Evolutionary conservation across 2,797 vertebrate species (phyloP), one percentile per base, ranked within the genome.

Genomic region (Diglossa cyanea): DNA sequence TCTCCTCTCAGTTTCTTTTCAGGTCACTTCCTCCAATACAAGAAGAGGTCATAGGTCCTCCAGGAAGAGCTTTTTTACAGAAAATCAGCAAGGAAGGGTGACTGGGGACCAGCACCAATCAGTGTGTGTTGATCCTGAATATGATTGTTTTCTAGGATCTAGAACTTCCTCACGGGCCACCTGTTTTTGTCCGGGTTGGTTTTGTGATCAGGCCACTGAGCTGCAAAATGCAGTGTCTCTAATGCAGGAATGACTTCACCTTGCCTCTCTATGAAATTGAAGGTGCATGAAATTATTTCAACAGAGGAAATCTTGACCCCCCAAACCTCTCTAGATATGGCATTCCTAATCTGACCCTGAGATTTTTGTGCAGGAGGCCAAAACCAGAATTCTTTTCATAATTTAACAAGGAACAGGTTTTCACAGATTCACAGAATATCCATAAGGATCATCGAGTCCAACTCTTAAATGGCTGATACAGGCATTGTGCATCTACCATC

Each of bases 141-240:
- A 55, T 1, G 11, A 18, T 8, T 50, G 6, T 2, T 67, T 91
- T 89, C 62, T 54, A 60, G 20, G 16, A 51, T 53, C 19, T 20
- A 31, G 28, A 61, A 40, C 37, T 40, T 30, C 18, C 16, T 45
- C 28, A 10, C 16, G 17, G 30, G 7, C 2, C 20, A 8, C 10
- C 33, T 79, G 13, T 28, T 78, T 57, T 47, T 73, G n/a, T 58
- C 7, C 47, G 62, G 23, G 15, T 33, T 65, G 23, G 15, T 33
- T 65, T 77, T 2, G 1, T 18, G 16, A 7, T 8, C 0, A 0
- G 61, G 18, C 42, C 63, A 66, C 26, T 26, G 39, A 91, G 6
- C 11, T 62, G 21, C 24, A 77, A 88, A 92, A 60, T 47, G 24
- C 30, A 70, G 8, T 24, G 11, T n/a, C 18, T 70, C 15, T 77